Conservation (phyloP, 2,113 vertebrate genomes). For the Rhabdomys dilectus region DNA sequence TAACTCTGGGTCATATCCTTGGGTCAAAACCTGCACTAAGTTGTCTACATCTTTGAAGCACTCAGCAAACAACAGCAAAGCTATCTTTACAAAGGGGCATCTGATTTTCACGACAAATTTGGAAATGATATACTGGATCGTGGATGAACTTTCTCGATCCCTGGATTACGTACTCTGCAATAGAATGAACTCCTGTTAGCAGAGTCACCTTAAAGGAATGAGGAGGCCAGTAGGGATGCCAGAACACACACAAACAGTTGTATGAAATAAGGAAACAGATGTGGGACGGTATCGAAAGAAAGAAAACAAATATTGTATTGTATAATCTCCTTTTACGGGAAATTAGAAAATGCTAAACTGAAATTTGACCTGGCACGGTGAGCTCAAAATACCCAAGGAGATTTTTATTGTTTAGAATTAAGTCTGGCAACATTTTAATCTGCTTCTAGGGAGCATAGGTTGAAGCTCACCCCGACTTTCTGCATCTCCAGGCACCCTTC, state of each 20-base stretch:
- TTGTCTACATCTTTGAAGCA: background rate
- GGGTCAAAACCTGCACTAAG: background rate
- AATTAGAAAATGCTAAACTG: background rate
- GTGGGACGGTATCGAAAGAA: background rate
- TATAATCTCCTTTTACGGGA: background rate
- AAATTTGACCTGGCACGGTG: background rate
- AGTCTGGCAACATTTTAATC: background rate
- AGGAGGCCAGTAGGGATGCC: background rate
- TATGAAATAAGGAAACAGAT: background rate
- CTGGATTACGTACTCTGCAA: background rate
- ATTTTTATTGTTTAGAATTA: slow-evolving; percentile 7
- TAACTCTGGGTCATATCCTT: background rate
- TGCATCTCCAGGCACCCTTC: background rate
- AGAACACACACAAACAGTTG: background rate
- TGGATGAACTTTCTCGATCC: background rate
- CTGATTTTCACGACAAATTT: background rate
- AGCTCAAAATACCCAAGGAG: background rate
- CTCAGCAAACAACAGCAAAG: background rate
- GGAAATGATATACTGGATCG: background rate
- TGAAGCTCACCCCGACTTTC: background rate
- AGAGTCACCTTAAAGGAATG: background rate
- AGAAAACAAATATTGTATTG: background rate
- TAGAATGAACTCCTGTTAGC: background rate
- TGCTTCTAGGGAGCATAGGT: background rate
- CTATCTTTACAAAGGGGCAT: background rate